Evolutionary conservation across 2,797 vertebrate genomes (phyloP).

Genomic region (Glossophaga mutica): DNA sequence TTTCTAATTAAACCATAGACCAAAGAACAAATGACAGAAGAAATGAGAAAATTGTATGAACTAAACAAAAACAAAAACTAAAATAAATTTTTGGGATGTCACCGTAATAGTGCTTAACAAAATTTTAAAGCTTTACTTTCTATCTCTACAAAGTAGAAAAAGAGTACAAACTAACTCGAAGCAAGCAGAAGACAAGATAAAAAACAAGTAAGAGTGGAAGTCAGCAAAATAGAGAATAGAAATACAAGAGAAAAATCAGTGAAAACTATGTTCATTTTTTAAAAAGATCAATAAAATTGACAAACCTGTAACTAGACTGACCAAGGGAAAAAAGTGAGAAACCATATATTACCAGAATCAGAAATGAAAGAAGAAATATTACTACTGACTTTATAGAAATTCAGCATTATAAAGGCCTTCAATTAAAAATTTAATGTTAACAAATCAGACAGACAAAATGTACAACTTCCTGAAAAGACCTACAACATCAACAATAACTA

Average conservation of each 20-base stretch:
- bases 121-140: not conserved
- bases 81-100: not conserved
- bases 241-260: slow-evolving; percentile 41
- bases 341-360: not conserved
- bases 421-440: not conserved
- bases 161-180: not conserved
- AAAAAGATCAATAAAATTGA: slow-evolving; percentile 41
- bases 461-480: not conserved
- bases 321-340: not conserved
- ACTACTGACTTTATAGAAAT: not conserved
- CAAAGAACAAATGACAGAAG: not conserved
- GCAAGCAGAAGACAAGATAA: not conserved
- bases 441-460: not conserved
- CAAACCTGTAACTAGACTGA: slow-evolving; percentile 1
- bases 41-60: not conserved
- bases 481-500: not conserved
- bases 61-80: not conserved
- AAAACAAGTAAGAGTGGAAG: not conserved
- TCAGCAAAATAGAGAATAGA: slow-evolving; percentile 16
- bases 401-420: not conserved
- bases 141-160: not conserved
- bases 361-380: slow-evolving; percentile 23
- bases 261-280: slow-evolving; percentile 10
- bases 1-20: not conserved
- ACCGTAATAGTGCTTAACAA: not conserved